These are phyloP conservation scores for Burhinus bistriatus DNA, from an alignment of 2,113 vertebrate species.

Conservation along the genomic window DNA sequence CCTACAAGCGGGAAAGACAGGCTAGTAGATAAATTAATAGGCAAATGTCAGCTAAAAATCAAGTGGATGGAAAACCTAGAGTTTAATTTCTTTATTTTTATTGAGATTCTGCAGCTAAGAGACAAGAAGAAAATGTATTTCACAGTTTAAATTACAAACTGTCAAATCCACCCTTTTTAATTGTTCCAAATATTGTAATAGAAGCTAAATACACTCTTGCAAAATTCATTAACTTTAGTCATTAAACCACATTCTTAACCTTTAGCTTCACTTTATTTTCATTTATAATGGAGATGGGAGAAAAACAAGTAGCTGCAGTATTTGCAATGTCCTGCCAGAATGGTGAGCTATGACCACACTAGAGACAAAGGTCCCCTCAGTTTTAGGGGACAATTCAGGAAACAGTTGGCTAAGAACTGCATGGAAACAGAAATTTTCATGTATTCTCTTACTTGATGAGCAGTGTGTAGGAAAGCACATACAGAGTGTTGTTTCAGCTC, in stretches of 20 bases:
- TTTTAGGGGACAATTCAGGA: background rate
- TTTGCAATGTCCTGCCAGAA: background rate
- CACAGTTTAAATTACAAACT: background rate
- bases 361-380: background rate
- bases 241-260: slow-evolving; percentile 12
- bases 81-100: background rate
- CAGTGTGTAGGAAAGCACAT: background rate
- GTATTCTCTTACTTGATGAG: background rate
- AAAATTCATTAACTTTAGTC: background rate
- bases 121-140: background rate
- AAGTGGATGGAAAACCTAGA: background rate
- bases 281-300: background rate
- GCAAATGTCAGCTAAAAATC: background rate
- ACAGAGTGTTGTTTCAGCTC: background rate
- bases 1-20: background rate
- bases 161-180: background rate
- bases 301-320: background rate
- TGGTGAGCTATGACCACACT: background rate
- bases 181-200: background rate
- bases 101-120: background rate
- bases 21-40: background rate
- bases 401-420: background rate
- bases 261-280: slow-evolving; percentile 3
- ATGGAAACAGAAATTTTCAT: background rate
- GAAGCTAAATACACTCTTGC: background rate